phyloP scores from a whole-genome alignment of 2,113 vertebrate genomes.

The Rhineura floridana region DNA sequence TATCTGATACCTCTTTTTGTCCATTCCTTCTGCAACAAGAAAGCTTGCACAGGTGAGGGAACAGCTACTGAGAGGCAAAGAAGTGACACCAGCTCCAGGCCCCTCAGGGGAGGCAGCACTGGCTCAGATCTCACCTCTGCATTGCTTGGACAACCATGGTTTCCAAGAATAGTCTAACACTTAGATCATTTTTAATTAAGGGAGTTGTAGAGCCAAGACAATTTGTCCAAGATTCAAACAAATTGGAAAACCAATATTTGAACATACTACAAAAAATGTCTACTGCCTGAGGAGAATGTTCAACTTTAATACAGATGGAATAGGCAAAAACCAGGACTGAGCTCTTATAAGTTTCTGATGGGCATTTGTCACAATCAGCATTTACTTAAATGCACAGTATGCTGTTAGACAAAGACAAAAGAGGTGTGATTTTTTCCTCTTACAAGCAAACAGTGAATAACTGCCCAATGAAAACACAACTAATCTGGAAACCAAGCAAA shows the following conservation, averaged over 20 bases:
- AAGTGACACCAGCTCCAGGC: not conserved
- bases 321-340: not conserved
- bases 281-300: not conserved
- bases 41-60: not conserved
- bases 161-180: not conserved
- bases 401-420: not conserved
- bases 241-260: not conserved
- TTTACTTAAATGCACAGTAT: constrained; percentile 5
- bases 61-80: not conserved
- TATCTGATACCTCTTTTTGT: not conserved
- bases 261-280: not conserved
- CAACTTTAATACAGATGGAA: too few relatives aligned
- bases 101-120: not conserved
- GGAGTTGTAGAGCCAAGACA: not conserved
- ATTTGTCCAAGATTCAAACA: not conserved
- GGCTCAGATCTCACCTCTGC: not conserved
- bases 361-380: not conserved
- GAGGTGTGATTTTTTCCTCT: not conserved
- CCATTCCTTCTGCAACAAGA: not conserved
- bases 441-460: not conserved
- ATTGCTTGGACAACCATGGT: not conserved
- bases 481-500: not conserved
- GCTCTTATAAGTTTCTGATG: not conserved
- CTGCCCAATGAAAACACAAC: not conserved
- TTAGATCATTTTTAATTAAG: not conserved